Evolutionary conservation across 1,140 invertebrate species (phyloP).

Genomic region (Drosophila subpulchrella): DNA sequence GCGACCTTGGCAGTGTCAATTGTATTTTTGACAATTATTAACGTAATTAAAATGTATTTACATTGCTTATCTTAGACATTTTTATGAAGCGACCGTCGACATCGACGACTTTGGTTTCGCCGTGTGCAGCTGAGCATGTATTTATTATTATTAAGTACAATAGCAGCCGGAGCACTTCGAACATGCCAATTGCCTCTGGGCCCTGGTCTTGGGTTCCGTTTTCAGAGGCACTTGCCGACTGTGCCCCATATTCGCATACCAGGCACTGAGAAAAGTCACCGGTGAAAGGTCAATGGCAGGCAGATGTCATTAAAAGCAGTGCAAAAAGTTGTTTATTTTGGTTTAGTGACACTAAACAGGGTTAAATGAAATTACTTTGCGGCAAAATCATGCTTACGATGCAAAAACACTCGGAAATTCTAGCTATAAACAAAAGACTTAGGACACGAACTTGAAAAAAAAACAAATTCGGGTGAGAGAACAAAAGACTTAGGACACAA

Average conservation of each 20-base stretch:
- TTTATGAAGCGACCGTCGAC: conserved; percentile 65
- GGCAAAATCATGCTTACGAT: conserved; percentile 8
- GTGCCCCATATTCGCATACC: conserved; percentile 48
- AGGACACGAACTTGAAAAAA: conserved; percentile 47
- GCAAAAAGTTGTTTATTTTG: conserved; percentile 24
- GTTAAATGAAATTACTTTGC: background rate
- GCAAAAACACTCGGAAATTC: background rate
- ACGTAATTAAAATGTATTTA: conserved; percentile 83
- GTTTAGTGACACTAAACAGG: conserved; percentile 9
- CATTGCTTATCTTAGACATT: conserved; percentile 72
- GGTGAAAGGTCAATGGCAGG: conserved; percentile 77
- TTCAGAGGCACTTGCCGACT: conserved; percentile 5
- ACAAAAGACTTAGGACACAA: conserved; percentile 9
- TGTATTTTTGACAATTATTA: conserved; percentile 83
- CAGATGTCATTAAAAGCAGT: conserved; percentile 59
- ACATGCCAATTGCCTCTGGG: conserved; percentile 23
- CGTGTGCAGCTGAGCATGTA: conserved; percentile 75
- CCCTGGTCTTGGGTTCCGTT: conserved; percentile 35
- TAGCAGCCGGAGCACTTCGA: conserved; percentile 47
- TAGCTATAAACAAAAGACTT: conserved; percentile 53
- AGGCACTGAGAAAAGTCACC: conserved; percentile 42
- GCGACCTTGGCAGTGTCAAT: conserved; percentile 79
- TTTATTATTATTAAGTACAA: conserved; percentile 41
- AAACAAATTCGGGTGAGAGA: background rate
- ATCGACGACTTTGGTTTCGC: conserved; percentile 44